A percentile compares a stretch with the other conserved stretches of the same genome.
Evolutionary conservation across 2,797 vertebrate genomes (phyloP).

Genomic region (Spheniscus humboldti): DNA sequence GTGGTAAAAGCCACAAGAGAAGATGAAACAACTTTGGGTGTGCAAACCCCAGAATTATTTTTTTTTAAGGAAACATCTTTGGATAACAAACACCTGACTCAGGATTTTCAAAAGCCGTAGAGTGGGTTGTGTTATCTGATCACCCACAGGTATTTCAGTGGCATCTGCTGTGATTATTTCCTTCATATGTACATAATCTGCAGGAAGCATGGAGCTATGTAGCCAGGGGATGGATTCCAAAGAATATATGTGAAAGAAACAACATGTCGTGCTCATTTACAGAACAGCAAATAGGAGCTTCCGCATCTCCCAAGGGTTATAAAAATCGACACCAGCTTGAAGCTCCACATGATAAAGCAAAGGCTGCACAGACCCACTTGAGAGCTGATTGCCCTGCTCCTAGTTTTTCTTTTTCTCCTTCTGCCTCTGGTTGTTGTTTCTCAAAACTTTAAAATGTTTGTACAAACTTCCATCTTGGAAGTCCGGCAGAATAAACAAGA

Average conservation of each 20-base stretch:
- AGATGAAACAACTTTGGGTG: background rate
- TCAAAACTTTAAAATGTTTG: conserved; percentile 52
- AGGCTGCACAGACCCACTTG: background rate
- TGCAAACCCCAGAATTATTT: background rate
- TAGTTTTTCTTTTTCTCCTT: conserved; percentile 33
- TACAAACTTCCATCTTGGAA: conserved; percentile 66
- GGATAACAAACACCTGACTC: conserved; percentile 29
- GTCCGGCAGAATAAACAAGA: conserved; percentile 53
- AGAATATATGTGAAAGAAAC: background rate
- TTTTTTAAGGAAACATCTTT: background rate
- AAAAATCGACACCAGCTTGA: background rate
- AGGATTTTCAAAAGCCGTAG: conserved; percentile 11
- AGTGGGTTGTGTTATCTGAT: conserved; percentile 44
- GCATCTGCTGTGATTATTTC: conserved; percentile 41
- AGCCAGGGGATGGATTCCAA: conserved; percentile 5
- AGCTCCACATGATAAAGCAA: background rate
- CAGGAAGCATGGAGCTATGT: conserved; percentile 13
- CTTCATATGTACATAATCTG: conserved; percentile 11
- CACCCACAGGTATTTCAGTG: conserved; percentile 62
- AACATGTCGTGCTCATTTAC: background rate
- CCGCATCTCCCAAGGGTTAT: background rate
- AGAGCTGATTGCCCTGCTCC: background rate
- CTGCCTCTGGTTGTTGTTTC: conserved; percentile 54
- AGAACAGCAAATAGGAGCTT: background rate
- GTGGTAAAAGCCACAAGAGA: background rate